Base-by-base conservation (phyloP, 2,888 invertebrate genomes). In the Apamea sordens region DNA sequence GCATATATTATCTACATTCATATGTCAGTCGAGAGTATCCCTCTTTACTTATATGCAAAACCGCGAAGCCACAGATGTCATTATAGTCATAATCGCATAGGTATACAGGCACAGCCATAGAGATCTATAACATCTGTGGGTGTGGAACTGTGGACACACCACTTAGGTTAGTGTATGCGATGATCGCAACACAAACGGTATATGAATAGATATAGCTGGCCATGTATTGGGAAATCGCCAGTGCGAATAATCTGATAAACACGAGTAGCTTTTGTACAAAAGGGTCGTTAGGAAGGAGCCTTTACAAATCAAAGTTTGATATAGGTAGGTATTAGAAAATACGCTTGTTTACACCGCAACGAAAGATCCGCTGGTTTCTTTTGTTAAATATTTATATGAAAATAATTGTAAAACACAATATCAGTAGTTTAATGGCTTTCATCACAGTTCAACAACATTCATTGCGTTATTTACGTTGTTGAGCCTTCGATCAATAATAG, bases 301-400 rank as follows among this genome's bases (percentile, higher is more conserved):
- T 81, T 65, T 81, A 81, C 53, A 81, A 81, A 81, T 81, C 84
- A 78, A 83, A 83, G 59, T 65, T 81, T 78, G 78, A 81, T 81
- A 79, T 78, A 67, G 84, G 84, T 83, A n/a, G 15, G 24, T 77
- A 77, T 44, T 61, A 53, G 24, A 69, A 80, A 76, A 83, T n/a
- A 77, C 28, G 36, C 28, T 56, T 83, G 68, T 56, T 83, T 68
- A 50, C 36, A 4, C 36, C 36, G 15, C 50, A 63, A 79, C 24
- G 53, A 71, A 81, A 50, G 64, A 44, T 64, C 41, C 50, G 32
- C 24, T 50, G 28, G 36, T 83, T 68, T 75, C 76, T 36, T 83
- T 76, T 63, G 61, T 56, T 36, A 71, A 53, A 71, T 36, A 71
- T 56, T 56, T 18, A 71, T 56, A 36, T 36, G n/a, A 56, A 56